Evolutionary conservation across 2,113 vertebrate species (phyloP), one percentile per base, ranked within the genome.

Genomic region (Tragulus kanchil): DNA sequence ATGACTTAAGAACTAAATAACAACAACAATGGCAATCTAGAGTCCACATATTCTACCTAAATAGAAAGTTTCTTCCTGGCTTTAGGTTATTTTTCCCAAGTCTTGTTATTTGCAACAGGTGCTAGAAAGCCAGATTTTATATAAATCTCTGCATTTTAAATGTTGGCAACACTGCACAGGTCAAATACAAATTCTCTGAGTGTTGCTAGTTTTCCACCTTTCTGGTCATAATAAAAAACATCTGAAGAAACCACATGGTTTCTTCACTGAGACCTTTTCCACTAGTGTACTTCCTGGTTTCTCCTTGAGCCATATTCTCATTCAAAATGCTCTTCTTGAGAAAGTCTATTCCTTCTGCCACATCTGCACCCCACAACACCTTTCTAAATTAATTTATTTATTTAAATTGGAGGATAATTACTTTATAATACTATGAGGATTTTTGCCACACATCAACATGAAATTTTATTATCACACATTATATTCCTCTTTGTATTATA

Each of bases 141-240:
- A 9, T 56, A 88, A 83, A 88, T 56, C 12, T 48, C 67, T 69
- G 21, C 62, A 78, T 54, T 85, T 89, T 71, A 69, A 67, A 28
- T 25, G 13, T 69, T 88, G 58, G 19, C 5, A 73, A n/a, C 7
- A 50, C 45, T 50, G 10, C 25, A 45, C 7, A 77, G 6, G 9
- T 71, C 6, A 71, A 75, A 84, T 3, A 62, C 45, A 81, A 26
- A n/a, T 26, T 17, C 23, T 23, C 23, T 23, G n/a, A 59, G 14
- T 36, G 8, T 50, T 75, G 4, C 50, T 64, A 15, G 17, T 25
- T 81, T 69, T n/a, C 45, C 23, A 11, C 11, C 0, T 56, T 67
- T 91, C 23, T 71, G 17, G 3, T 88, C 11, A 81, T n/a, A n/a
- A n/a, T n/a, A n/a, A n/a, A n/a, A n/a, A n/a, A n/a, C n/a, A n/a